Base-by-base conservation (phyloP, 2,113 vertebrate species). In the Thomomys bottae region DNA sequence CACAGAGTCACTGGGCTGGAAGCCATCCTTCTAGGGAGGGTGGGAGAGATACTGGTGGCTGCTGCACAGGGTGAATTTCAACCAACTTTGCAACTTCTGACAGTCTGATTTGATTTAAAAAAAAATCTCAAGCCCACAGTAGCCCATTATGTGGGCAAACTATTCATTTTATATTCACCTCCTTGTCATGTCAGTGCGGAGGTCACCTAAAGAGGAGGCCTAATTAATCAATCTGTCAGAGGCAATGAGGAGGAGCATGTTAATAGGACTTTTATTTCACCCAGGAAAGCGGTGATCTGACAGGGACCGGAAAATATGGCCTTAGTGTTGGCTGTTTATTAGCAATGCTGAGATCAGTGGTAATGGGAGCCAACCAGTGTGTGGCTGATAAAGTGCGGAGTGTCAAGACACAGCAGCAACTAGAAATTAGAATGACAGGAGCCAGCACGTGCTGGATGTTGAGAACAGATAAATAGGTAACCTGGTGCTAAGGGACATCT, bases 211-310 rank as follows among this genome's bases (percentile, higher is more conserved):
- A 98, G 98, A 98, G 98, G 98, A 96, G 97, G 97, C 94, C 98
- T 98, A 99, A 99, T 99, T 99, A 98, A 99, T 99, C 98, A 99
- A 98, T 95, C 98, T 99, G 99, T 99, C 99, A 98, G 98, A 98
- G 98, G 97, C 98, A 98, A 99, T 99, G 98, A 99, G 98, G 98
- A 98, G 98, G 97, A 98, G 98, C 98, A 98, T 98, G 98, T 99
- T 99, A 99, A 99, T 99, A 98, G 98, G 98, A 98, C 98, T 98
- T 99, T 98, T 98, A 99, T 98, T 98, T 98, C 98, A 98, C 98
- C 98, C 97, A 96, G 96, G 98, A 98, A 98, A 98, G 97, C 97
- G 88, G 97, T 90, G 83, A 97, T 93, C 97, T 98, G 99, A 98
- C 98, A 99, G 97, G 96, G 96, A 96, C 96, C 80, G 96, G 97